Evolutionary conservation across 2,113 vertebrate species (phyloP).

Genomic region (Labeo catla): DNA sequence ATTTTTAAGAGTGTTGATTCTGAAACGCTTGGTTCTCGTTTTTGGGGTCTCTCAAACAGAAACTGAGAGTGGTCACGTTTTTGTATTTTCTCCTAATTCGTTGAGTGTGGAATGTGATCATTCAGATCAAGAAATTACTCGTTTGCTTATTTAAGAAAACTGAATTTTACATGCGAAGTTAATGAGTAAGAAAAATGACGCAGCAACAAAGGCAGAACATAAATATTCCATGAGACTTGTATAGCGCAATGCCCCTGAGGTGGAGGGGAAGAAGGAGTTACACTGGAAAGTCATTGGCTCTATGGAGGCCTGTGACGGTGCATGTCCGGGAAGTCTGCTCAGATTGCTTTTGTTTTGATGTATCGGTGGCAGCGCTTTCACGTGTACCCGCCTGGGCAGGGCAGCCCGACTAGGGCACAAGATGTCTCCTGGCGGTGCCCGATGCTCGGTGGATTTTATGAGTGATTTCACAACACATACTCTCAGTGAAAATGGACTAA

Average conservation of each 20-base stretch:
- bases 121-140: background rate
- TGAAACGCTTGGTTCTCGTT: no score
- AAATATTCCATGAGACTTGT: background rate
- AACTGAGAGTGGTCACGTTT: background rate
- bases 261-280: background rate
- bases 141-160: background rate
- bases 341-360: conserved; percentile 52
- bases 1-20: no score
- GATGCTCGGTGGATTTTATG: conserved; percentile 35
- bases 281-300: conserved; percentile 39
- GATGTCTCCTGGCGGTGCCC: conserved; percentile 41
- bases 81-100: background rate
- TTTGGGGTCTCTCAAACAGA: background rate
- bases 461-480: conserved; percentile 46
- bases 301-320: conserved; percentile 5
- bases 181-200: conserved; percentile 4
- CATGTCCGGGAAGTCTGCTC: conserved; percentile 28
- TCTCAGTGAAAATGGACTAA: conserved; percentile 45
- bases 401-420: background rate
- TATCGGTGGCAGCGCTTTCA: conserved; percentile 46
- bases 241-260: background rate
- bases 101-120: background rate
- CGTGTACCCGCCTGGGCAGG: background rate
- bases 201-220: background rate
- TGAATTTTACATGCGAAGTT: background rate